Percentiles rank a stretch among this genome's conserved stretches.
Conservation (phyloP, 2,797 vertebrate species). For the Erethizon dorsatum region DNA sequence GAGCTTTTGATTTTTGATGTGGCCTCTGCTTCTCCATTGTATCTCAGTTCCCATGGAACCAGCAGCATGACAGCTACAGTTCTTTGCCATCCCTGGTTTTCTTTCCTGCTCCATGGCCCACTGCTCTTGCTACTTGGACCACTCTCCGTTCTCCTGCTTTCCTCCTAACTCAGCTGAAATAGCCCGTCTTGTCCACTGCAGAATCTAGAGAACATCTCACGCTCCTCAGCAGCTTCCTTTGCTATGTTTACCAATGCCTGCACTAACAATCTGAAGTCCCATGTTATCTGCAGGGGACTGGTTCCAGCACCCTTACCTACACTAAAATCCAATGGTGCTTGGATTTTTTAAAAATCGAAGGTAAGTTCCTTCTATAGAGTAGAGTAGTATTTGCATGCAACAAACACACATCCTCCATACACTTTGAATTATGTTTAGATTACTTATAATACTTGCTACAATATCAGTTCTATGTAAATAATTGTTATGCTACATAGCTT, state of each 20-base stretch:
- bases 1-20: background rate
- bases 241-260: background rate
- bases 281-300: background rate
- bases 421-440: background rate
- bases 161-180: conserved; percentile 12
- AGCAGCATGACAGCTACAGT: accelerated
- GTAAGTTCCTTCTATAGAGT: background rate
- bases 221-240: background rate
- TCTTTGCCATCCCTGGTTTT: background rate
- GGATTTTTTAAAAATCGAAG: background rate
- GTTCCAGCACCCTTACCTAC: background rate
- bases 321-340: background rate
- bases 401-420: no score
- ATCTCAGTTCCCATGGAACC: background rate
- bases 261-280: background rate
- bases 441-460: background rate
- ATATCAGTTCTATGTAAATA: background rate
- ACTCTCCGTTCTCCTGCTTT: background rate
- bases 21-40: background rate
- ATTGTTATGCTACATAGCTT: background rate
- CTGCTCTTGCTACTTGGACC: background rate
- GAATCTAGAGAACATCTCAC: background rate
- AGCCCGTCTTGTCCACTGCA: background rate
- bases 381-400: background rate
- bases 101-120: background rate